A percentile compares a stretch with the other conserved stretches of the same genome.
Evolutionary conservation across 2,113 vertebrate genomes (phyloP).

Genomic region (Myrmecophaga tridactyla): DNA sequence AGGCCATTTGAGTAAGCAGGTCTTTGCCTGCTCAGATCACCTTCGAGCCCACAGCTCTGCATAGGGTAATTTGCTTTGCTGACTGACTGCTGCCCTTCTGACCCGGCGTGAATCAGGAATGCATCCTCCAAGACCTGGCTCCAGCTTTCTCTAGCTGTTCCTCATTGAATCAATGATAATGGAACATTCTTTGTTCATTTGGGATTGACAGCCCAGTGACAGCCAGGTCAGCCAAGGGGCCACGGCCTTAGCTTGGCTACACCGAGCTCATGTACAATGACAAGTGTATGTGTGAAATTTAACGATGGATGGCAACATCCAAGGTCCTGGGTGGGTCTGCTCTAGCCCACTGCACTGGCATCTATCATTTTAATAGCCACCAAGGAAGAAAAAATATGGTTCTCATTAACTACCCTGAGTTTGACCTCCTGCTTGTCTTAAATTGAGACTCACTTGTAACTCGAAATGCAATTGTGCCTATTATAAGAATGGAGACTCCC

Average conservation of each 20-base stretch:
- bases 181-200: constrained; percentile 44
- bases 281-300: constrained; percentile 47
- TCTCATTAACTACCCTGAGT: constrained; percentile 65
- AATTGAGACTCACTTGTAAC: constrained; percentile 48
- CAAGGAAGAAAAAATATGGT: constrained; percentile 55
- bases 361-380: constrained; percentile 75
- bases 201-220: constrained; percentile 58
- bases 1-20: constrained; percentile 31
- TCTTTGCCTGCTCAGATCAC: neutral
- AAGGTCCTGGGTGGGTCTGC: constrained; percentile 54
- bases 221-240: constrained; percentile 35
- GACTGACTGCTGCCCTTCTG: constrained; percentile 10
- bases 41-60: neutral
- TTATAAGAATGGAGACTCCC: constrained; percentile 13
- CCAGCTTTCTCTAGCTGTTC: neutral
- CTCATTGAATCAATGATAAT: constrained; percentile 55
- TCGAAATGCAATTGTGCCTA: constrained; percentile 28
- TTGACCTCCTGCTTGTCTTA: constrained; percentile 66
- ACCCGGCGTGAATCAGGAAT: constrained; percentile 22
- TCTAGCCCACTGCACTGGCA: constrained; percentile 40
- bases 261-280: constrained; percentile 14
- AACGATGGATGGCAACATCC: constrained; percentile 35
- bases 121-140: neutral
- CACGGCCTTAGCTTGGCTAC: constrained; percentile 8
- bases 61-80: constrained; percentile 59